Percentiles rank a stretch among this genome's conserved stretches.
phyloP scores from a whole-genome alignment of 2,113 vertebrate genomes.

The Leucopternis melanops region DNA sequence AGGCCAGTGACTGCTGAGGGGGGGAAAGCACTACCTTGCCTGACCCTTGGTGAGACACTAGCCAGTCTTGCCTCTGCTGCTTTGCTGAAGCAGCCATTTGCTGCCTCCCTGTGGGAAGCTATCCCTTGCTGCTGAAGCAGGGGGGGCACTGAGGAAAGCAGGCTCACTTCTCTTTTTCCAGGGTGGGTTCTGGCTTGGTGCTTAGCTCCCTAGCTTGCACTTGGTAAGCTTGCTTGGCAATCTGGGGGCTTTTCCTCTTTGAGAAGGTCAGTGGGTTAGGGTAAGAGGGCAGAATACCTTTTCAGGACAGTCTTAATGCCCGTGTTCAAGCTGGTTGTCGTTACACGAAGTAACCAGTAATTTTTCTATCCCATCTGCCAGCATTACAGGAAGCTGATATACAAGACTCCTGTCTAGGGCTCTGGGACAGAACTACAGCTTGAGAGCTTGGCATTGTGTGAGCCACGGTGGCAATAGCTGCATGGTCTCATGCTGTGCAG shows the following conservation, averaged over 20 bases:
- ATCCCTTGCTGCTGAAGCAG: neutral
- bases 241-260: neutral
- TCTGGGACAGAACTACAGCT: neutral
- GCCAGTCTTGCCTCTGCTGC: neutral
- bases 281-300: neutral
- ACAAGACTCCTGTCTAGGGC: neutral
- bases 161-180: neutral
- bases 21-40: neutral
- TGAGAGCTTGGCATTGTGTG: neutral
- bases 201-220: neutral
- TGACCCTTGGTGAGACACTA: neutral
- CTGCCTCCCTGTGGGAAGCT: slow-evolving; percentile 16
- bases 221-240: neutral
- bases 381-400: neutral
- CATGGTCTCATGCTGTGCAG: neutral
- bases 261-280: neutral
- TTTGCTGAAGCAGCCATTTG: neutral
- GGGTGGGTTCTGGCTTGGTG: neutral
- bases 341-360: neutral
- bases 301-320: neutral
- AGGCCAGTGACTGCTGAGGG: neutral
- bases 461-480: neutral
- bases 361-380: neutral
- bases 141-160: neutral
- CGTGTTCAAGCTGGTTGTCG: neutral